Percentiles rank a stretch among this genome's conserved stretches.
Conservation (phyloP, 2,888 invertebrate species). For the Aproaerema taeniolella region DNA sequence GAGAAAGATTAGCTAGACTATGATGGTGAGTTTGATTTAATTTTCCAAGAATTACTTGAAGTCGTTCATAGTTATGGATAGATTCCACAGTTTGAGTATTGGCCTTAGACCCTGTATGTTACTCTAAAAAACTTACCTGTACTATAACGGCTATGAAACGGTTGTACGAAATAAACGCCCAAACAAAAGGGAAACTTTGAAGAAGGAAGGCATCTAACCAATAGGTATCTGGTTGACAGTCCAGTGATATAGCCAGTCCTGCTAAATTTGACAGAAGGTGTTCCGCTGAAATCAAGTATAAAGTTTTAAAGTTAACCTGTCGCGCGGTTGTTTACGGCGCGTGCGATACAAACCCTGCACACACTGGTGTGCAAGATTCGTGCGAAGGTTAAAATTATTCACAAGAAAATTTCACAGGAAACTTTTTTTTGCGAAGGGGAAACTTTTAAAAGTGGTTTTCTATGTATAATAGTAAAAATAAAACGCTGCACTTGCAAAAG, state of each 20-base stretch:
- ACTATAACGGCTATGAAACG: conserved; percentile 26
- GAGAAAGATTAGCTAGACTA: not conserved
- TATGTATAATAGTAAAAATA: too few species aligned
- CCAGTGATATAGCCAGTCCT: conserved; percentile 29
- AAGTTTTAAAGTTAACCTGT: not conserved
- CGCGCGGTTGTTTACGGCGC: too few species aligned
- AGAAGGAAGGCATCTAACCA: conserved; percentile 33
- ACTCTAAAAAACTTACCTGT: conserved; percentile 40
- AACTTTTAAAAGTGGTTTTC: not conserved
- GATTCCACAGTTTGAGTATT: too few species aligned
- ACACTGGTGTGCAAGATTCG: not conserved
- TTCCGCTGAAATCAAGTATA: conserved; percentile 38
- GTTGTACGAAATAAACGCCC: conserved; percentile 32
- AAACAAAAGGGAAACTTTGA: conserved; percentile 37
- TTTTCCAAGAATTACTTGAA: not conserved
- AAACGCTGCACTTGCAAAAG: too few species aligned
- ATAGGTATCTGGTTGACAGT: conserved; percentile 33
- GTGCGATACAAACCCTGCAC: not conserved
- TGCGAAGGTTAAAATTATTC: not conserved
- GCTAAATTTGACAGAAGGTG: conserved; percentile 37
- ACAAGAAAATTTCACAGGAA: not conserved
- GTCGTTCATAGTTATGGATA: not conserved
- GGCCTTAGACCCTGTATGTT: too few species aligned
- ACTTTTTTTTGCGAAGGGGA: not conserved
- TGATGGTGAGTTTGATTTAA: not conserved